Evolutionary conservation across 92 coral and sea anemone species (phyloP).

Genomic region (Hydrozoanthus gracilis): DNA sequence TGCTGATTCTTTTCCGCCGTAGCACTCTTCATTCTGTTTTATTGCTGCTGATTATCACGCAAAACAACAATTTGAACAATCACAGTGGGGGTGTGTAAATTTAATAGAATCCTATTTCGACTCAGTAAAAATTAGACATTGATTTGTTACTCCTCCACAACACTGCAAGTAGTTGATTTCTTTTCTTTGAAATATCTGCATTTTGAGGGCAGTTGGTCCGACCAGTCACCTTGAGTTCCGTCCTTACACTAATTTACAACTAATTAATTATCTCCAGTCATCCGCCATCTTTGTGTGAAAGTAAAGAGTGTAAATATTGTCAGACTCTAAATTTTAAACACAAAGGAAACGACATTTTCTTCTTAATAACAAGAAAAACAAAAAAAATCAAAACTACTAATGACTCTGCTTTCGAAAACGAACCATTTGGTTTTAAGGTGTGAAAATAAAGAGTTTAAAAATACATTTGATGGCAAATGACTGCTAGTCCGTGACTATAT

Average conservation of each 20-base stretch:
- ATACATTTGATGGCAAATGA: neutral
- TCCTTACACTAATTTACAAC: neutral
- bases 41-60: neutral
- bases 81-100: neutral
- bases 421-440: neutral
- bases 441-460: neutral
- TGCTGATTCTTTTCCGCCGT: neutral
- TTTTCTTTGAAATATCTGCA: neutral
- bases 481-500: neutral
- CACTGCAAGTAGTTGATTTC: neutral
- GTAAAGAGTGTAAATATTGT: neutral
- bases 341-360: conserved; percentile 1
- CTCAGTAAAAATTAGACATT: neutral
- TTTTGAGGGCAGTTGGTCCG: neutral
- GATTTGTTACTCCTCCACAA: neutral
- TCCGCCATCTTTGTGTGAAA: neutral
- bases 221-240: neutral
- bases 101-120: neutral
- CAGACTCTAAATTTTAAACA: neutral
- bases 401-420: neutral
- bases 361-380: neutral
- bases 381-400: neutral
- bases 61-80: neutral
- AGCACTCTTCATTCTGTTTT: neutral
- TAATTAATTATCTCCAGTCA: conserved; percentile 3